A percentile compares a stretch with the other conserved stretches of the same genome.
phyloP scores from a whole-genome alignment of 53 echinoderm and acorn worm species.

The Mesocentrotus franciscanus region DNA sequence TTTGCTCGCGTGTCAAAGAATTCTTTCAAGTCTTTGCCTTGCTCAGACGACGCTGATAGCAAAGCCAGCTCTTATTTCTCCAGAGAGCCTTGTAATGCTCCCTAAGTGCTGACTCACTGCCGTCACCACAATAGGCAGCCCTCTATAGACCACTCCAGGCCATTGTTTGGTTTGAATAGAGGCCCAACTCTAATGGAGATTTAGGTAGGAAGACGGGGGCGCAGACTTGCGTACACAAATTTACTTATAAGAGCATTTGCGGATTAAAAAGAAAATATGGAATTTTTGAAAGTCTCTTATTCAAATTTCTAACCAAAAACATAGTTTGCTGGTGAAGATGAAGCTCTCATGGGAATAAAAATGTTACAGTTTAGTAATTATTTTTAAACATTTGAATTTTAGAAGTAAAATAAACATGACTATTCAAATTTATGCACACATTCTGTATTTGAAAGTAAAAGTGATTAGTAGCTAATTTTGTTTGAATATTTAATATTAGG shows the following conservation, averaged over 20 bases:
- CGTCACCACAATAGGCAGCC: slow-evolving; percentile 49
- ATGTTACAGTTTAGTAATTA: neutral
- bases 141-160: slow-evolving; percentile 64
- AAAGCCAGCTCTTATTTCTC: slow-evolving; percentile 44
- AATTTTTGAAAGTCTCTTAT: slow-evolving; percentile 18
- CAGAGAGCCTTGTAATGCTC: slow-evolving; percentile 48
- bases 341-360: neutral
- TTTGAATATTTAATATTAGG: neutral
- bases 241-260: slow-evolving; percentile 54
- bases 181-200: slow-evolving; percentile 34
- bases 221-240: slow-evolving; percentile 48
- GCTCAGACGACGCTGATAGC: slow-evolving; percentile 34
- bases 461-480: neutral
- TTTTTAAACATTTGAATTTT: neutral
- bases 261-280: slow-evolving; percentile 24
- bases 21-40: neutral
- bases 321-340: neutral
- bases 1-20: slow-evolving; percentile 36
- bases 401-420: neutral
- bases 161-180: slow-evolving; percentile 62
- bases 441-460: neutral
- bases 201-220: slow-evolving; percentile 14
- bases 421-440: neutral
- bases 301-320: neutral
- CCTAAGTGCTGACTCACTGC: slow-evolving; percentile 61